A percentile compares a stretch with the other conserved stretches of the same genome.
Evolutionary conservation across 1,140 invertebrate species (phyloP).

Genomic region (Trissolcus basalis): DNA sequence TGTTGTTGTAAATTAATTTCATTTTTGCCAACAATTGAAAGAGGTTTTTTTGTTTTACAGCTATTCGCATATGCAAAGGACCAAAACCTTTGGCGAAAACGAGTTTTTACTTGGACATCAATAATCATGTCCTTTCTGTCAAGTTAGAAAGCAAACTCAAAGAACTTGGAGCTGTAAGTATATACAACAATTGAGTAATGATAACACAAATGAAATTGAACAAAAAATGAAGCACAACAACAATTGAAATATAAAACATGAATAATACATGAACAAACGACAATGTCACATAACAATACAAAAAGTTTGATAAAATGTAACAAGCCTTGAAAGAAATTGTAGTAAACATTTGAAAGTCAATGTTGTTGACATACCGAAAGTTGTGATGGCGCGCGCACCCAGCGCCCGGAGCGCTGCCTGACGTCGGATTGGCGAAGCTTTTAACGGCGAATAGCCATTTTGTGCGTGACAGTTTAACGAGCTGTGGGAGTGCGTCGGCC

Average conservation of each 20-base stretch:
- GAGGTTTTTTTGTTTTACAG: slow-evolving; percentile 55
- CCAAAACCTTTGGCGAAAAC: slow-evolving; percentile 78
- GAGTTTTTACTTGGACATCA: slow-evolving; percentile 83
- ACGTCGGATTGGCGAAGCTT: slow-evolving; percentile 66
- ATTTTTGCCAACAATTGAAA: neutral
- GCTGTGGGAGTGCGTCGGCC: slow-evolving; percentile 34
- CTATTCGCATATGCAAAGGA: slow-evolving; percentile 68
- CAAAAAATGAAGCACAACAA: no score
- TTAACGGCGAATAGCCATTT: slow-evolving; percentile 77
- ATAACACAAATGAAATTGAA: no score
- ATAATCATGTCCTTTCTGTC: slow-evolving; percentile 79
- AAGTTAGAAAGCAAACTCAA: slow-evolving; percentile 81
- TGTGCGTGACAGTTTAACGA: slow-evolving; percentile 75
- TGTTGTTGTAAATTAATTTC: no score
- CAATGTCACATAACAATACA: no score
- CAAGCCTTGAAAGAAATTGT: no score
- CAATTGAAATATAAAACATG: no score
- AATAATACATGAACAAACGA: no score
- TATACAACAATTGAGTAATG: neutral
- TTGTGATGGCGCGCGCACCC: neutral
- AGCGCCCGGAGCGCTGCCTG: slow-evolving; percentile 62
- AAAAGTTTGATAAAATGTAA: no score
- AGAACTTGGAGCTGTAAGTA: slow-evolving; percentile 81
- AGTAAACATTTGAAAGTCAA: neutral
- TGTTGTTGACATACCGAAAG: slow-evolving; percentile 1